Evolutionary conservation across 2,797 vertebrate species (phyloP).

Genomic region (Rachycentron canadum): DNA sequence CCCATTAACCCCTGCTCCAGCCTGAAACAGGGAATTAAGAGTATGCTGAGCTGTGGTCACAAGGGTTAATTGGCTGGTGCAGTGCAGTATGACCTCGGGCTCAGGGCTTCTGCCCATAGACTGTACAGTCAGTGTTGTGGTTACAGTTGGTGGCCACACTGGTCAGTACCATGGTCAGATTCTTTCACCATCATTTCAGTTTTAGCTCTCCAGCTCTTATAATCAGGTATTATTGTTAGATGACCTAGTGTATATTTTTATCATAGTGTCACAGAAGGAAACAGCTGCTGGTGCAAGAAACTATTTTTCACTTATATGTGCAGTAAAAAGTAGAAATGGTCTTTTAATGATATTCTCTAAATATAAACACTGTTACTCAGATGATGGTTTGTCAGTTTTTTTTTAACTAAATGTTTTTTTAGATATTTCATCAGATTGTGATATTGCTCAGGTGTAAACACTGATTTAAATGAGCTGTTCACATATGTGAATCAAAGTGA

Average conservation of each 20-base stretch:
- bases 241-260: neutral
- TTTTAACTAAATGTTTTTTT: too few species aligned
- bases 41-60: slow-evolving; percentile 23
- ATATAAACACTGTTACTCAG: too few species aligned
- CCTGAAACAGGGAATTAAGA: slow-evolving; percentile 46
- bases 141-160: neutral
- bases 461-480: too few species aligned
- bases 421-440: too few species aligned
- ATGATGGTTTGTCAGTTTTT: too few species aligned
- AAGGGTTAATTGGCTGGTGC: slow-evolving; percentile 40
- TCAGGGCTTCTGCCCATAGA: neutral
- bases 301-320: neutral
- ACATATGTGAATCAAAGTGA: too few species aligned
- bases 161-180: neutral
- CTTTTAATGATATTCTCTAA: too few species aligned
- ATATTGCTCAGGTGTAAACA: too few species aligned
- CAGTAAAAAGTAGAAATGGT: too few species aligned
- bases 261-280: neutral
- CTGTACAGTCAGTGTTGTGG: neutral
- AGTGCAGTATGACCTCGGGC: slow-evolving; percentile 7
- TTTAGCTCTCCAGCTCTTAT: neutral
- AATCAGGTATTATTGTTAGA: neutral
- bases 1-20: slow-evolving; percentile 43
- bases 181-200: neutral
- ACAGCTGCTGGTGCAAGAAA: neutral